phyloP scores from a whole-genome alignment of 2,797 vertebrate genomes.

The Ficedula albicollis region DNA sequence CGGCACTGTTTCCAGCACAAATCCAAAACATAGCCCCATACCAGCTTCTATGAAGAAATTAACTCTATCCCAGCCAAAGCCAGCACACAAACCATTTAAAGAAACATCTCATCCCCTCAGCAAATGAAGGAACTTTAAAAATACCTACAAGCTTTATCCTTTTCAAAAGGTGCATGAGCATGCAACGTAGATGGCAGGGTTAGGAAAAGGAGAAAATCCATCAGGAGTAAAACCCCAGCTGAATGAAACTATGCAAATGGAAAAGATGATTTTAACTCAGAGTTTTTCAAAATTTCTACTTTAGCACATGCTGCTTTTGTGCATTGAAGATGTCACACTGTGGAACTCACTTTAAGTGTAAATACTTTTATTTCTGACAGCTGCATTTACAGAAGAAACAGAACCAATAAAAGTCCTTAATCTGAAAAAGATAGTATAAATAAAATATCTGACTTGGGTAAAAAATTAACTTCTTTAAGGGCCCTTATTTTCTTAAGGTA shows the following conservation, averaged over 20 bases:
- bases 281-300: background rate
- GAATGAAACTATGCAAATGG: background rate
- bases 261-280: background rate
- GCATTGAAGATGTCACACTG: background rate
- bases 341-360: background rate
- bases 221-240: background rate
- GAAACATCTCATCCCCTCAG: rapidly evolving
- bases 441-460: background rate
- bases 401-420: background rate
- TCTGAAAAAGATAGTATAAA: background rate
- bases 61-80: background rate
- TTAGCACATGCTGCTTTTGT: background rate
- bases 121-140: background rate
- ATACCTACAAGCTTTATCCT: background rate
- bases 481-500: background rate
- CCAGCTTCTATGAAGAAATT: background rate
- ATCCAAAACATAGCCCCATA: background rate
- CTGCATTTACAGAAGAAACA: background rate
- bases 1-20: background rate
- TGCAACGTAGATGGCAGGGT: background rate
- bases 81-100: background rate
- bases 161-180: background rate
- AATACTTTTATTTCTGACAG: background rate
- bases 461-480: background rate
- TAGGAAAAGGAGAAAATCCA: background rate